phyloP scores from a whole-genome alignment of 2,113 vertebrate species.

The Callaeas wilsoni region DNA sequence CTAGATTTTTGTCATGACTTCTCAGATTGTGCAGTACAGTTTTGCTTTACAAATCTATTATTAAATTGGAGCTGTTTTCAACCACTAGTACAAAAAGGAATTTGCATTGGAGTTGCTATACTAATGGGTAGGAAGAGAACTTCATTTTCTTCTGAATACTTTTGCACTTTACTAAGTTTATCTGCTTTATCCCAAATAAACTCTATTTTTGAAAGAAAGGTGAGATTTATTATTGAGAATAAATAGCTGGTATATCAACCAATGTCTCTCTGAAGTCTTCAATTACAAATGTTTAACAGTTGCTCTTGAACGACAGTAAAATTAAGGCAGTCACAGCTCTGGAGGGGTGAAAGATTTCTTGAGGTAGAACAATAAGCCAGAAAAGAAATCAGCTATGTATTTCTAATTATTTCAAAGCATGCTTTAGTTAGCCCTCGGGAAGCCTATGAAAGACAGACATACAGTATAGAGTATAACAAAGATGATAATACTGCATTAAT shows the following conservation, averaged over 20 bases:
- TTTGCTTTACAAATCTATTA: background rate
- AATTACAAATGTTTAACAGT: background rate
- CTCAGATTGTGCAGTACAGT: background rate
- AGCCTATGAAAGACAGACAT: background rate
- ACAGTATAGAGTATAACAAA: background rate
- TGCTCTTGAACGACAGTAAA: background rate
- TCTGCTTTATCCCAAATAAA: background rate
- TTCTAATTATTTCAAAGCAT: background rate
- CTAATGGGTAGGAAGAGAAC: background rate
- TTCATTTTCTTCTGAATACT: background rate
- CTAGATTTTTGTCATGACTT: background rate
- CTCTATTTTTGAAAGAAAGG: background rate
- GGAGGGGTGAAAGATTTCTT: background rate
- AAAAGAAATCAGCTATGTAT: background rate
- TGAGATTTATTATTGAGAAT: background rate
- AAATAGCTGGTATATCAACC: background rate
- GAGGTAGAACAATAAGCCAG: background rate
- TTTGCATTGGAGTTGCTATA: background rate
- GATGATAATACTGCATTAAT: background rate
- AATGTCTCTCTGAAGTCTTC: background rate
- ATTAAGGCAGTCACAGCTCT: background rate
- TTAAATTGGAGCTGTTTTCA: background rate
- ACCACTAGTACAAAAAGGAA: background rate
- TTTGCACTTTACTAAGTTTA: background rate
- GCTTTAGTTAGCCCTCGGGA: background rate